Percentiles rank a stretch among this genome's conserved stretches.
phyloP scores from a whole-genome alignment of 2,797 vertebrate species.

The Dermochelys coriacea region DNA sequence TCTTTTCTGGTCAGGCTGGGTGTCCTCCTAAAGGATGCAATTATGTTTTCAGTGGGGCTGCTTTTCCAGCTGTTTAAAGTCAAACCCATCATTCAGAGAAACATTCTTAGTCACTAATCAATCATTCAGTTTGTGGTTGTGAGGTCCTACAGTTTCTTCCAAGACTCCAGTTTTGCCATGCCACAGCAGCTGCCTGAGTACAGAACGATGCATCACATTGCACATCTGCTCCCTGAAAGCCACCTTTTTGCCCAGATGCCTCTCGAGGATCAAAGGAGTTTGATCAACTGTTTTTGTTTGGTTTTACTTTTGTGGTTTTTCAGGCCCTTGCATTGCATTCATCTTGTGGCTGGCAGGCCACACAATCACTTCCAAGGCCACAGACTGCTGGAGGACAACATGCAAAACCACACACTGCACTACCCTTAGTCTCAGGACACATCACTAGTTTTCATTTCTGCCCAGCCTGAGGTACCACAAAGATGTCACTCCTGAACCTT shows the following conservation, averaged over 20 bases:
- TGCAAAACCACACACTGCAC: not conserved
- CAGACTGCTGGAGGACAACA: fast-evolving
- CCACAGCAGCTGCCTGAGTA: not conserved
- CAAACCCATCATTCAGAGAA: not conserved
- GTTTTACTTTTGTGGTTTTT: not conserved
- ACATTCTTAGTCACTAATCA: not conserved
- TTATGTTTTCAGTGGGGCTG: not conserved
- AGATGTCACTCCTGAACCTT: not conserved
- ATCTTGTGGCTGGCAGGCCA: not conserved
- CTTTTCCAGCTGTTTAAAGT: not conserved
- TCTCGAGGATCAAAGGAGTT: not conserved
- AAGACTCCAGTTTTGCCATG: not conserved
- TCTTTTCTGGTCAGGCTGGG: not conserved
- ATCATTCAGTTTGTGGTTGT: not conserved
- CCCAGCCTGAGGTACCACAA: not conserved
- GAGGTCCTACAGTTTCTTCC: not conserved
- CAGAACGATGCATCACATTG: not conserved
- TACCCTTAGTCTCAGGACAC: not conserved
- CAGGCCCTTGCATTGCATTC: not conserved
- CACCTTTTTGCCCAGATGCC: not conserved
- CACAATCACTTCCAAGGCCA: not conserved
- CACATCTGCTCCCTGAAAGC: not conserved
- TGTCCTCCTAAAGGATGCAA: not conserved
- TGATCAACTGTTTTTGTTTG: not conserved
- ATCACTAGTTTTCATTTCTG: not conserved